A percentile compares a stretch with the other conserved stretches of the same genome.
These are phyloP conservation scores for Cynopterus sphinx DNA, from an alignment of 2,797 vertebrate species.

Conservation along the genomic window DNA sequence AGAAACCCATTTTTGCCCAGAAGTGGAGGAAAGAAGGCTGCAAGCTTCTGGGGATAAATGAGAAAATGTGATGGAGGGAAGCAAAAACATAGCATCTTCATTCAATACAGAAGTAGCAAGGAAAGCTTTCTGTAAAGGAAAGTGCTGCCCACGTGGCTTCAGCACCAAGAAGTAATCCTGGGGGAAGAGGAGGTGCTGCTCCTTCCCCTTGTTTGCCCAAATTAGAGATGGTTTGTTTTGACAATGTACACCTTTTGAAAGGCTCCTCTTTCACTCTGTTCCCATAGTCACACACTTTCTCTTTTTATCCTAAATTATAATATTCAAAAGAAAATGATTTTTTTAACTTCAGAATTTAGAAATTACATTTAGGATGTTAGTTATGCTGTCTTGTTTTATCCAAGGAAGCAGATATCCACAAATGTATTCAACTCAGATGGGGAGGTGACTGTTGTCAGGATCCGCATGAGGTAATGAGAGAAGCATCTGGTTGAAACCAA, in stretches of 20 bases:
- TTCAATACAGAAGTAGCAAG: not conserved
- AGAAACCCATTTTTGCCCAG: not conserved
- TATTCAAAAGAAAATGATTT: constrained; percentile 14
- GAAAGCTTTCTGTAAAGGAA: not conserved
- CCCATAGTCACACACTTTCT: not conserved
- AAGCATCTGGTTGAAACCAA: not conserved
- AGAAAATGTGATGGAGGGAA: not conserved
- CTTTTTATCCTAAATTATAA: not conserved
- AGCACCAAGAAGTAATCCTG: not conserved
- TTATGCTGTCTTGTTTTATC: not conserved
- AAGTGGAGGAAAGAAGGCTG: not conserved
- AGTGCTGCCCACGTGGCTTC: not conserved
- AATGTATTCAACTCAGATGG: not conserved
- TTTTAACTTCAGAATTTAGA: not conserved
- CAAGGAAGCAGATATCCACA: not conserved
- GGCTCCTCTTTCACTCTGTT: not conserved
- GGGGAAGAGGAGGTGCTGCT: not conserved
- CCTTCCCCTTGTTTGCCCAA: not conserved
- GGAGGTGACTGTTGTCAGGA: not conserved
- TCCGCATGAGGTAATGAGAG: not conserved
- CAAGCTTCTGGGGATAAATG: not conserved
- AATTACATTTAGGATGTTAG: not conserved
- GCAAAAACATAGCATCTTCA: not conserved
- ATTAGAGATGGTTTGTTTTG: not conserved
- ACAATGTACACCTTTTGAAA: not conserved